Percentiles rank a stretch among this genome's conserved stretches.
phyloP scores from a whole-genome alignment of 2,888 invertebrate genomes.

The Eupithecia centaureata region DNA sequence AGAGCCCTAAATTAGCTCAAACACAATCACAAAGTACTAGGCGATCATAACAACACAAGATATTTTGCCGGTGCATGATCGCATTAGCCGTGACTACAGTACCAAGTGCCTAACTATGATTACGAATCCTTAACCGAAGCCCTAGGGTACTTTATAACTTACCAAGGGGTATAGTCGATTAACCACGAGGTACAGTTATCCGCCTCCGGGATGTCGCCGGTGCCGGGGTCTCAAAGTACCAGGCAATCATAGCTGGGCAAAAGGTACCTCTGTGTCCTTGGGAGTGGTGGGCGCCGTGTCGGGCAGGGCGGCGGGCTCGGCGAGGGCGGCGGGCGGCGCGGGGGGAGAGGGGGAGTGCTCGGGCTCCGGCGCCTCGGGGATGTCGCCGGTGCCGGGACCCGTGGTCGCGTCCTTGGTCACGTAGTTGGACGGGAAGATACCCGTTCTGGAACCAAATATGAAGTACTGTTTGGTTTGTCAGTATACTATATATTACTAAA shows the following conservation, averaged over 20 bases:
- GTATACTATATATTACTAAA: too few species aligned
- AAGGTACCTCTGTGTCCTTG: background rate
- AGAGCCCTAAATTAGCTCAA: background rate
- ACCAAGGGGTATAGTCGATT: too few species aligned
- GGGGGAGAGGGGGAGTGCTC: slow-evolving; percentile 55
- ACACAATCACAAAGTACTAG: background rate
- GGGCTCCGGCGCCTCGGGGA: slow-evolving; percentile 71
- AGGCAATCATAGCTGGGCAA: background rate
- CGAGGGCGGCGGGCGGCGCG: slow-evolving; percentile 78
- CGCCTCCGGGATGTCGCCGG: too few species aligned
- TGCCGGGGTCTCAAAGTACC: background rate
- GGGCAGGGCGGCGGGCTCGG: slow-evolving; percentile 30
- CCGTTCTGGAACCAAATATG: slow-evolving; percentile 79
- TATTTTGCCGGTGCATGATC: too few species aligned
- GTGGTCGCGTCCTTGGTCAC: slow-evolving; percentile 87
- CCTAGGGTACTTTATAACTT: too few species aligned
- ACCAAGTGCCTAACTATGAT: too few species aligned
- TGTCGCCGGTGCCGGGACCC: slow-evolving; percentile 55
- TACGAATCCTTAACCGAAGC: too few species aligned
- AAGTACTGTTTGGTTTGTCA: background rate
- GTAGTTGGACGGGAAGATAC: slow-evolving; percentile 99
- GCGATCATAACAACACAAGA: too few species aligned
- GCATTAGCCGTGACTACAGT: too few species aligned
- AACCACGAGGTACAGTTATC: too few species aligned
- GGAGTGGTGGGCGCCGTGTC: background rate